These are phyloP conservation scores for Heliocidaris erythrogramma DNA, from an alignment of 35 echinoderm and acorn worm species.

Conservation along the genomic window DNA sequence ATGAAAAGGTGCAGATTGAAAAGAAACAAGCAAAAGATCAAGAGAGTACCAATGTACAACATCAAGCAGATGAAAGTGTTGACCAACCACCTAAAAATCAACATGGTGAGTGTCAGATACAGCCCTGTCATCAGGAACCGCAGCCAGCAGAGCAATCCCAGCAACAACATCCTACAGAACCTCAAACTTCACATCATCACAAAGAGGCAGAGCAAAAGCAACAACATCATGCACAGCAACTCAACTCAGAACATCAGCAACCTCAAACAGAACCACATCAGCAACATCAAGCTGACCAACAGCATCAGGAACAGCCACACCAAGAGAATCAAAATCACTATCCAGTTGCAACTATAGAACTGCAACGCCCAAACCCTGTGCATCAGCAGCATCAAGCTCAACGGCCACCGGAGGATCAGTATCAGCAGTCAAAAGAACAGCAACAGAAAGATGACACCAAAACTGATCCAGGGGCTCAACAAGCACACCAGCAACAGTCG, in stretches of 20 bases:
- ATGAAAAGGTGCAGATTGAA: not conserved
- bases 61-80: not conserved
- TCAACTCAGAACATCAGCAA: not conserved
- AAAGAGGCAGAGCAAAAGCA: not conserved
- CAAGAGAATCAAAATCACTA: not conserved
- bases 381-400: not conserved
- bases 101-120: not conserved
- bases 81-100: not conserved
- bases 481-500: not conserved
- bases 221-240: not conserved
- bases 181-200: not conserved
- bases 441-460: not conserved
- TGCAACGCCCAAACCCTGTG: not conserved
- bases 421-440: not conserved
- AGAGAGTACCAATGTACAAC: not conserved
- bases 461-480: not conserved
- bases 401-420: not conserved
- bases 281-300: not conserved
- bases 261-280: not conserved
- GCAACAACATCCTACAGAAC: not conserved
- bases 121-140: not conserved
- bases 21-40: not conserved
- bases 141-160: not conserved
- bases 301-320: not conserved
- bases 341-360: not conserved